phyloP scores from a whole-genome alignment of 2,888 invertebrate genomes.

The Mechanitis messenoides region DNA sequence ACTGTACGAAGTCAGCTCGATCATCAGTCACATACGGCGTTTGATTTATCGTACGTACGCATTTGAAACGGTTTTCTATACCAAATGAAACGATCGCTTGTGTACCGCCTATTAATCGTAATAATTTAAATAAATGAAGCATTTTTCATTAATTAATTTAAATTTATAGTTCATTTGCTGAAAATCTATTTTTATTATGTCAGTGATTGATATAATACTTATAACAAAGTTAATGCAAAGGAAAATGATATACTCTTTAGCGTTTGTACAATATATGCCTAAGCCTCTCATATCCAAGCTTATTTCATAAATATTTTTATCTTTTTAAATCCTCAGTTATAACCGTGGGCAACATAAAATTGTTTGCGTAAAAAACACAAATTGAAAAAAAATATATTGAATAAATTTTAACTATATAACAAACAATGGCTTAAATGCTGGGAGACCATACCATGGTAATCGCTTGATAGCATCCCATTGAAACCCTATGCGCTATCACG shows the following conservation, averaged over 20 bases:
- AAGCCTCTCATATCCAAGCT: no score
- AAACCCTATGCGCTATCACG: slow-evolving; percentile 32
- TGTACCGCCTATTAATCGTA: slow-evolving; percentile 17
- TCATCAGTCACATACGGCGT: slow-evolving; percentile 47
- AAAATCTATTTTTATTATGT: no score
- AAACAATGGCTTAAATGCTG: slow-evolving; percentile 20
- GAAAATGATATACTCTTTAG: no score
- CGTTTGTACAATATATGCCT: no score
- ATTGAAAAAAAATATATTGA: not conserved
- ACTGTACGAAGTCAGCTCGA: slow-evolving; percentile 23
- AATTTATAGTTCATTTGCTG: no score
- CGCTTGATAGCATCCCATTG: slow-evolving; percentile 17
- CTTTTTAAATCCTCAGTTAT: no score
- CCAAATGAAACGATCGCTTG: slow-evolving; percentile 19
- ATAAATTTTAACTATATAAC: slow-evolving; percentile 4
- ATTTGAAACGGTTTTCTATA: slow-evolving; percentile 28
- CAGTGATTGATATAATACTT: no score
- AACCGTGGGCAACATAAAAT: not conserved
- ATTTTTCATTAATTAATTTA: not conserved
- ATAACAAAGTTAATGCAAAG: no score
- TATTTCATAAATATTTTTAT: no score
- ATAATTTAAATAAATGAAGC: not conserved
- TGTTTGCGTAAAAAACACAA: not conserved
- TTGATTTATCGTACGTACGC: slow-evolving; percentile 45
- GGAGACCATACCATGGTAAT: slow-evolving; percentile 18